Percentiles rank a stretch among this genome's conserved stretches.
phyloP scores from a whole-genome alignment of 1,140 invertebrate genomes.

The Drosophila littoralis region DNA sequence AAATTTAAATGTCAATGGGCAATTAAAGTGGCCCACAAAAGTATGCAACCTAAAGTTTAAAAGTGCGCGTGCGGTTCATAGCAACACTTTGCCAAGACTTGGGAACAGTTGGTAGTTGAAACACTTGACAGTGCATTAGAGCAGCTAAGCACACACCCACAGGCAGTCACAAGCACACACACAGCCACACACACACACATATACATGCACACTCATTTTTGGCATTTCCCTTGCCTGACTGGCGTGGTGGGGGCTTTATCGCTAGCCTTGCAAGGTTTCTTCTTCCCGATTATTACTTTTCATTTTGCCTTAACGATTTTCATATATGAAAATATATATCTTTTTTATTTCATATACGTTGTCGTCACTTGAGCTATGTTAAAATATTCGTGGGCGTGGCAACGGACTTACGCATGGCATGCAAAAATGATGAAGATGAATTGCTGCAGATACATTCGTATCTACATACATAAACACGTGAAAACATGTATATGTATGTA shows the following conservation, averaged over 20 bases:
- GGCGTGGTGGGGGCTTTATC: neutral
- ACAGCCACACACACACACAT: slow-evolving; percentile 2
- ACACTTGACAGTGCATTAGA: slow-evolving; percentile 70
- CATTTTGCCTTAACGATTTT: slow-evolving; percentile 76
- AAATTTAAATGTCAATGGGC: slow-evolving; percentile 75
- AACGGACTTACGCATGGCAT: slow-evolving; percentile 74
- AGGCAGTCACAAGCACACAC: neutral
- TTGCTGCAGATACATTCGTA: slow-evolving; percentile 46
- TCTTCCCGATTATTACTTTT: slow-evolving; percentile 75
- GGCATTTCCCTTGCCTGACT: neutral
- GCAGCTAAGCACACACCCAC: slow-evolving; percentile 46
- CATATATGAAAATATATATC: slow-evolving; percentile 24
- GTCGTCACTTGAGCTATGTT: slow-evolving; percentile 31
- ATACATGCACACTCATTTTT: slow-evolving; percentile 4
- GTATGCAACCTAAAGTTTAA: slow-evolving; percentile 70
- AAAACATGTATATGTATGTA: slow-evolving; percentile 12
- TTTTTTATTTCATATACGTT: slow-evolving; percentile 19
- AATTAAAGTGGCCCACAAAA: slow-evolving; percentile 76
- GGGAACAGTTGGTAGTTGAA: slow-evolving; percentile 44
- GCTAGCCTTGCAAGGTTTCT: slow-evolving; percentile 26
- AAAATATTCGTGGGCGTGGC: slow-evolving; percentile 53
- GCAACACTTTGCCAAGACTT: slow-evolving; percentile 34
- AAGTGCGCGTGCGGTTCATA: slow-evolving; percentile 31
- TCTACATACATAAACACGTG: neutral
- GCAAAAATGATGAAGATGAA: slow-evolving; percentile 81